Evolutionary conservation across 2,113 vertebrate species (phyloP), one percentile per base, ranked within the genome.

Genomic region (Zosterops lateralis): DNA sequence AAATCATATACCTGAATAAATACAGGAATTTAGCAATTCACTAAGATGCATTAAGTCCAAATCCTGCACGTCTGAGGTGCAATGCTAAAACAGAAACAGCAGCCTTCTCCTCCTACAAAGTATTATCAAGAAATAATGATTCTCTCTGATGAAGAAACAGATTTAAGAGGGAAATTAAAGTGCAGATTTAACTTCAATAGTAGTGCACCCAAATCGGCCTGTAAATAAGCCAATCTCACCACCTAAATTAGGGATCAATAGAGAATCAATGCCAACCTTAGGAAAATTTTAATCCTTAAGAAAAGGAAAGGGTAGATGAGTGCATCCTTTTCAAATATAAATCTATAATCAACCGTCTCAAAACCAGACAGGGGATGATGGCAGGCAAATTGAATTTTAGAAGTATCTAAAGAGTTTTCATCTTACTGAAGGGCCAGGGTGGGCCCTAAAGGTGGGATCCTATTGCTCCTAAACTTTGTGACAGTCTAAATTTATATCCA

Each of bases 141-240:
- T 90, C 14, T 71, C 51, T 88, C 61, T 85, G 73, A 88, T 72
- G 68, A 88, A 95, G 87, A 90, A 95, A 92, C 48, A 88, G 83
- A 93, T 95, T 95, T 95, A 95, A 81, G 81, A 86, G 18, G 61
- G 36, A 92, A 94, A 94, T 91, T 74, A 92, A 95, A 92, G 44
- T 84, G 57, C 36, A 93, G 87, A 71, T 78, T 73, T 86, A 53
- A 92, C 77, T 94, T 90, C 93, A 94, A 80, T 17, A 88, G 72
- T 22, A 65, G 44, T 1, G 5, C 75, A 81, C 40, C 60, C 61
- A 51, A 71, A 9, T 65, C 62, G 84, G 34, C 34, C 40, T 24
- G 2, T 50, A 87, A 95, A 75, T 86, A 95, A 94, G 72, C 79
- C 65, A 93, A 86, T 92, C 66, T 84, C 58, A 75, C 68, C 48